A percentile compares a stretch with the other conserved stretches of the same genome.
These are phyloP conservation scores for Reticulitermes lucifugus DNA, from an alignment of 2,888 invertebrate species.

Conservation along the genomic window DNA sequence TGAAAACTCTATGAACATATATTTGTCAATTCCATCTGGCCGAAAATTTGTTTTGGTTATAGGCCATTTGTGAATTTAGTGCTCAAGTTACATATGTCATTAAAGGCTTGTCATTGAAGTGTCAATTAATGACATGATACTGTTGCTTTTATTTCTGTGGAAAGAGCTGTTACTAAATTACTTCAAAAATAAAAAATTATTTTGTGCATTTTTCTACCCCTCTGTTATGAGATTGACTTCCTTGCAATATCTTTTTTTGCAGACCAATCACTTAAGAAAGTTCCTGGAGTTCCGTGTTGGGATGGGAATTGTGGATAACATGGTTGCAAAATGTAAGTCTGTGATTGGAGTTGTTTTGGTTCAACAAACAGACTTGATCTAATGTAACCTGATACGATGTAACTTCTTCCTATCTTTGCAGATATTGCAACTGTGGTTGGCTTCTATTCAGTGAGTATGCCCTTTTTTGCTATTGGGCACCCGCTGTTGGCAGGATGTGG, in stretches of 20 bases:
- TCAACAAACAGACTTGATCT: not conserved
- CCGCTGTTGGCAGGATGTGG: conserved; percentile 73
- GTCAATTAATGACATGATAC: no score
- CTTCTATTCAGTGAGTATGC: conserved; percentile 93
- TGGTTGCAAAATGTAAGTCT: conserved; percentile 92
- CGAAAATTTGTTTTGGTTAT: no score
- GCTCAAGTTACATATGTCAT: no score
- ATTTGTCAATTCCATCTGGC: no score
- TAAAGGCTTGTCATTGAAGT: no score
- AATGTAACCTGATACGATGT: not conserved
- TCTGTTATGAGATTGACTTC: no score
- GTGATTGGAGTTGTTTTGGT: not conserved
- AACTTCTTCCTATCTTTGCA: conserved; percentile 62
- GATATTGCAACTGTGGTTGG: conserved; percentile 97
- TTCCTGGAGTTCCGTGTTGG: conserved; percentile 90
- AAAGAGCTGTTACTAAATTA: no score
- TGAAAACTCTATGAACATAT: no score
- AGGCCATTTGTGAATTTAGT: no score
- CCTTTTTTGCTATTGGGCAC: conserved; percentile 86
- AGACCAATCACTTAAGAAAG: conserved; percentile 84
- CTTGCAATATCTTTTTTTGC: conserved; percentile 35
- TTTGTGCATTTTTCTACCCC: no score
- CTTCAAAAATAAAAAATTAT: no score
- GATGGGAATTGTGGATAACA: conserved; percentile 96
- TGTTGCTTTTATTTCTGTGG: no score